Base-by-base conservation (phyloP, 53 echinoderm and acorn worm genomes). In the Henricia sp. region DNA sequence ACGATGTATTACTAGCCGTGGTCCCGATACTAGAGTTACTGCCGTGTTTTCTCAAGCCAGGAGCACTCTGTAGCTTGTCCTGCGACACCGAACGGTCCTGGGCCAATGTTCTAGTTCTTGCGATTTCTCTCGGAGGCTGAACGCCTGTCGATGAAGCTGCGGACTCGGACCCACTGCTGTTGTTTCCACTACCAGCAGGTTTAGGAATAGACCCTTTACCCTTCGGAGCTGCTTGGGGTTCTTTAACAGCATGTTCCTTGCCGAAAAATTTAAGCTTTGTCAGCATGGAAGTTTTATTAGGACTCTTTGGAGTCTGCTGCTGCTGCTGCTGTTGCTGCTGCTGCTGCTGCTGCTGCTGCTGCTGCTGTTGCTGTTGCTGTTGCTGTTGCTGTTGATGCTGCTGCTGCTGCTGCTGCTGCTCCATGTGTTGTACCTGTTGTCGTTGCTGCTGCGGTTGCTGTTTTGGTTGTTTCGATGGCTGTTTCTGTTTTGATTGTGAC, bases 221-320 rank as follows among this genome's bases (percentile, higher is more conserved):
- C 67, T 75, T 75, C 23, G 75, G 60, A 8, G 65, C 36, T 34
- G 4, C 35, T 71, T 78, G 59, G 53, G 50, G 76, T n/a, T 91
- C 91, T 37, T 70, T 70, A 35, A 70, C 86, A 39, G 76, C 76
- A 52, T 80, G 80, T 50, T 90, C 90, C 54, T 78, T 85, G 21
- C 70, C 84, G 1, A 82, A 68, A 3, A 84, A 69, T 48, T 83
- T 68, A 19, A 96, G 91, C 85, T 96, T 96, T 27, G 91, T 93
- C 24, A 96, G 83, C 96, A 96, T 93, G 42, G 96, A 96, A 57
- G 91, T 91, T 71, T 96, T 68, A 73, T 52, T 84, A 51, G 57
- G 73, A 27, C 77, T 85, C 76, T 38, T 76, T 37, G 48, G 90
- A 46, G 80, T 62, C 50, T 85, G 66, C 30, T 51, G 42, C 19